Conservation (phyloP, 2,888 invertebrate genomes). For the Atrina japonica region DNA sequence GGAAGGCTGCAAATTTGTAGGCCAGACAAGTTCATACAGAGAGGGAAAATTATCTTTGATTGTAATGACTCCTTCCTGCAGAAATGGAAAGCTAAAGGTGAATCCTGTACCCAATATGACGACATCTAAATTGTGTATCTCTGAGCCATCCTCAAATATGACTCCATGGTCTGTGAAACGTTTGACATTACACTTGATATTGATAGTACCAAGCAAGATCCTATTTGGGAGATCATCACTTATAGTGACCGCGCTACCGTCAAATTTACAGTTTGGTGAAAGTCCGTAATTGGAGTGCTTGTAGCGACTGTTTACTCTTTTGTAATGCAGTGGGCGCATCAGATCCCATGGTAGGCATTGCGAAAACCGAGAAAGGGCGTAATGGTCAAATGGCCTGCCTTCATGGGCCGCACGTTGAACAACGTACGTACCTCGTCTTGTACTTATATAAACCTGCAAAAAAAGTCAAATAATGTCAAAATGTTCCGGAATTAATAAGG, state of each 20-base stretch:
- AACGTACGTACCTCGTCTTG: slow-evolving; percentile 80
- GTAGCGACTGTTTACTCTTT: slow-evolving; percentile 56
- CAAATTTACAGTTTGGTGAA: slow-evolving; percentile 54
- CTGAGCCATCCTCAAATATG: slow-evolving; percentile 55
- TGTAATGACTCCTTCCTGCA: slow-evolving; percentile 52
- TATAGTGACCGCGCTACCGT: slow-evolving; percentile 52
- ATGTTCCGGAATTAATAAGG: too few relatives aligned
- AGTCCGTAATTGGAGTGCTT: slow-evolving; percentile 59
- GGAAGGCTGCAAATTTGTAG: slow-evolving; percentile 46
- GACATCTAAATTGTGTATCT: slow-evolving; percentile 52
- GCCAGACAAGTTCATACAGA: slow-evolving; percentile 58
- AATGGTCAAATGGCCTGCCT: slow-evolving; percentile 69
- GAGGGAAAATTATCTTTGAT: slow-evolving; percentile 52
- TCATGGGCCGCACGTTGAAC: slow-evolving; percentile 74
- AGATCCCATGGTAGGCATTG: slow-evolving; percentile 53
- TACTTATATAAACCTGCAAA: slow-evolving; percentile 79
- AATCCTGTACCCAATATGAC: slow-evolving; percentile 59
- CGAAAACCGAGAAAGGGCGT: slow-evolving; percentile 52
- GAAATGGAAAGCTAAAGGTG: slow-evolving; percentile 56
- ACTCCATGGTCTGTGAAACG: slow-evolving; percentile 53
- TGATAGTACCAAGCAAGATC: slow-evolving; percentile 52
- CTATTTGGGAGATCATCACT: slow-evolving; percentile 63
- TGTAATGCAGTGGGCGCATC: slow-evolving; percentile 58
- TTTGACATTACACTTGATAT: slow-evolving; percentile 49
- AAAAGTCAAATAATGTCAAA: neutral